phyloP scores from a whole-genome alignment of 2,113 vertebrate genomes.

The Malurus melanocephalus region DNA sequence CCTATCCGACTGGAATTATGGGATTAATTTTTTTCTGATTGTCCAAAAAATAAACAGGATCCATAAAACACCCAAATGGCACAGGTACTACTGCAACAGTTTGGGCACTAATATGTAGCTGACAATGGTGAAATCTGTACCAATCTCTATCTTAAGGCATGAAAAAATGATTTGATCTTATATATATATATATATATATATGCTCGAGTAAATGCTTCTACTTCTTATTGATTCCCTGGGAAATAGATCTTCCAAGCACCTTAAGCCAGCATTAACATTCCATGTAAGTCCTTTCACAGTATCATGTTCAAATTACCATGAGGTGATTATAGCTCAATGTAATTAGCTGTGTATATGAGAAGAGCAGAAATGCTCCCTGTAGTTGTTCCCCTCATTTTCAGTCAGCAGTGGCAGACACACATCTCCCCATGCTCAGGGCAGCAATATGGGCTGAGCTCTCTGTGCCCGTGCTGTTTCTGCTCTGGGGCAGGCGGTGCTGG shows the following conservation, averaged over 20 bases:
- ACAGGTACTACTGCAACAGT: neutral
- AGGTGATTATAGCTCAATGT: neutral
- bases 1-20: neutral
- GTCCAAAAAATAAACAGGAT: neutral
- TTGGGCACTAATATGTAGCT: neutral
- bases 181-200: neutral
- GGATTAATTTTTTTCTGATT: neutral
- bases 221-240: neutral
- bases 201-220: neutral
- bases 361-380: neutral
- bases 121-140: neutral
- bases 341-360: neutral
- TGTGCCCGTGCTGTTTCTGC: accelerated
- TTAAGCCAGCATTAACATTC: neutral
- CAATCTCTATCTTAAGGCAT: neutral
- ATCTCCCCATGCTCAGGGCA: neutral
- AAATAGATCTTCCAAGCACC: neutral
- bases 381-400: neutral
- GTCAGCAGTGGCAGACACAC: neutral
- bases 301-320: neutral
- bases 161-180: neutral
- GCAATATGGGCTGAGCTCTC: neutral
- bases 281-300: neutral
- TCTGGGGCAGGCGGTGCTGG: neutral
- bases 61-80: neutral